phyloP scores from a whole-genome alignment of 1,140 invertebrate genomes.

The Pachypsylla venusta region DNA sequence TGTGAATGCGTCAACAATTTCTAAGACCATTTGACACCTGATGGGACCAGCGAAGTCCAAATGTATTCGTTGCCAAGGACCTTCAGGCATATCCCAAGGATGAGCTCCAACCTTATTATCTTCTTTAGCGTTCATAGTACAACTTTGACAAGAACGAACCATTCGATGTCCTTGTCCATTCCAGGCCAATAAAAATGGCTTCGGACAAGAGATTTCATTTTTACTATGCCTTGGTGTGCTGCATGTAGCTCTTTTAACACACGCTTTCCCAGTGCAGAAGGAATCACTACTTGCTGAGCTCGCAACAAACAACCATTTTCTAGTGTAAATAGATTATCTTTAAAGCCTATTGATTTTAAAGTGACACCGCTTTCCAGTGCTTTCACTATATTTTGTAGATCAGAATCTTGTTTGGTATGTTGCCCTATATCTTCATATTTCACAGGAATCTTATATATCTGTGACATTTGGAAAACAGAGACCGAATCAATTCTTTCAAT shows the following conservation, averaged over 20 bases:
- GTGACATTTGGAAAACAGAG: neutral
- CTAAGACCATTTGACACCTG: slow-evolving; percentile 23
- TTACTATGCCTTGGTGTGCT: slow-evolving; percentile 34
- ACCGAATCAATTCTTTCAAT: neutral
- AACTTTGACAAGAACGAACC: slow-evolving; percentile 19
- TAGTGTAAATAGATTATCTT: neutral
- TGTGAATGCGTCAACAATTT: slow-evolving; percentile 29
- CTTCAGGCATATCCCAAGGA: slow-evolving; percentile 26
- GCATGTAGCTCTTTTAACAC: slow-evolving; percentile 33
- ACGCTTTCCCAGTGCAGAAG: slow-evolving; percentile 23
- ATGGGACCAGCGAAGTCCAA: slow-evolving; percentile 31
- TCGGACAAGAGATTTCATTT: slow-evolving; percentile 36
- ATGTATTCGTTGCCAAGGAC: slow-evolving; percentile 31
- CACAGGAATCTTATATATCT: neutral
- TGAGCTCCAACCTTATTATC: slow-evolving; percentile 9
- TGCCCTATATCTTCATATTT: neutral
- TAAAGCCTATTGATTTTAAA: neutral
- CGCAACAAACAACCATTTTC: neutral
- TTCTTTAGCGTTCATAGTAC: neutral
- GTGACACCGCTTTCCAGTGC: neutral
- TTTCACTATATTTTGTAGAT: neutral
- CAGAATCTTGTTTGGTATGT: neutral
- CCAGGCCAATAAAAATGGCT: slow-evolving; percentile 36
- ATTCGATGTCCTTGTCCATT: slow-evolving; percentile 33
- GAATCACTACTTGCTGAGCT: slow-evolving; percentile 18